Conservation (phyloP, 1,140 invertebrate species). For the Procambarus clarkii region DNA sequence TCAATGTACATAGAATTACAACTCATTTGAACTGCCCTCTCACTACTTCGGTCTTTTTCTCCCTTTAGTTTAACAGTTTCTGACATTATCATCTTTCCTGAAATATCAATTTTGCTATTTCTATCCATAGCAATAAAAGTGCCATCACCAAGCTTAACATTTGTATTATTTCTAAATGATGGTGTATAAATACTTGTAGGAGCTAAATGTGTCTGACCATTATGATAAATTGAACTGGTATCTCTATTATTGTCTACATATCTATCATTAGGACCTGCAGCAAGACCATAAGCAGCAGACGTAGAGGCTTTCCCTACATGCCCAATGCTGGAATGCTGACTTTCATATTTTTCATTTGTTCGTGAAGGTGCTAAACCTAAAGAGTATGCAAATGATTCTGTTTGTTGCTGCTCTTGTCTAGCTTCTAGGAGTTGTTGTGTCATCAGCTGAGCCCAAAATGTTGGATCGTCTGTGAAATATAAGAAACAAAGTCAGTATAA, state of each 20-base stretch:
- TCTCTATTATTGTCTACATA: background rate
- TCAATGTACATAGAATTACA: slow-evolving; percentile 1
- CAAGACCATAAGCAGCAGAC: background rate
- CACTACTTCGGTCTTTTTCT: slow-evolving; percentile 14
- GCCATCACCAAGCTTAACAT: too few relatives aligned
- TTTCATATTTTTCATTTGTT: slow-evolving; percentile 47
- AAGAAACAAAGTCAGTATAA: background rate
- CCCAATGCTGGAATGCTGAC: slow-evolving; percentile 42
- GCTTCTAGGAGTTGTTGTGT: slow-evolving; percentile 54
- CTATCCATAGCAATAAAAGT: background rate
- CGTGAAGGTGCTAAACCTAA: slow-evolving; percentile 44
- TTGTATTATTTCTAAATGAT: background rate
- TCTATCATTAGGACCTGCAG: background rate
- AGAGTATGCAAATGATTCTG: slow-evolving; percentile 51
- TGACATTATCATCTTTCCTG: background rate
- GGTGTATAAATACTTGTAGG: background rate
- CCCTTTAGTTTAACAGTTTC: slow-evolving; percentile 14
- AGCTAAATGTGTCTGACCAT: background rate
- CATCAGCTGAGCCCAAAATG: slow-evolving; percentile 54
- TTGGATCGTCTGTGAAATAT: slow-evolving; percentile 39
- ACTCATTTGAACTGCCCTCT: background rate
- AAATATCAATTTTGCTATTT: background rate
- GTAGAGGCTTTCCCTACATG: slow-evolving; percentile 34
- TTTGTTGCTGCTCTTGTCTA: slow-evolving; percentile 32
- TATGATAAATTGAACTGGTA: background rate